Base-by-base conservation (phyloP, 2,113 vertebrate species). In the Mirza zaza region DNA sequence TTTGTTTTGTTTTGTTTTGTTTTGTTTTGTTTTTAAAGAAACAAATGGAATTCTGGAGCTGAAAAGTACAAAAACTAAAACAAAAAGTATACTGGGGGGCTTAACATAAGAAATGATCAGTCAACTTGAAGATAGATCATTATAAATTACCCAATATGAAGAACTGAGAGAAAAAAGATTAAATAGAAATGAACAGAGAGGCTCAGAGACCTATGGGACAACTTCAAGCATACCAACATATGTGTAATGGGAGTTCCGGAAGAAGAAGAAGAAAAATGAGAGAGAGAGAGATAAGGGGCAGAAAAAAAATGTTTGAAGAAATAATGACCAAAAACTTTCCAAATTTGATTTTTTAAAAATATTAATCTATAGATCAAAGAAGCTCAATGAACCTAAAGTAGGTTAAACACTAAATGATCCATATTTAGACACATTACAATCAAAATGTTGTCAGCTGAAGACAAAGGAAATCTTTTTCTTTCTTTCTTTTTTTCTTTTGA, bases 1-100 rank as follows among this genome's bases (percentile, higher is more conserved):
- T 27, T 67, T 45, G 45, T 45, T 45, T 45, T 45, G 45, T 45
- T 82, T 15, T 45, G 45, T 45, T 45, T 48, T 48, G 48, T 48
- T n/a, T n/a, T n/a, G n/a, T n/a, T 55, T 55, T 55, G 15, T 55
- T 55, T 97, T 83, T 17, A 32, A 83, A 79, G 21, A 94, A 76
- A 63, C 21, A 84, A 97, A 87, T 65, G 6, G 57, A 95, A 88
- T 79, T 94, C 73, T 82, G 34, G 77, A 86, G 34, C 70, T 87
- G 55, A 81, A 90, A 75, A 88, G 45, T 39, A 68, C 0, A 92
- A 39, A 84, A 84, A 95, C 11, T 70, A 48, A 96, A 95, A 91
- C 81, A 6, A 68, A 92, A 90, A 90, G 52, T 32, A 82, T 36
- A 90, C 42, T n/a, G 34, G 82, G 25, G 7, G 8, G 14, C 36